Evolutionary conservation across 2,113 vertebrate species (phyloP), one percentile per base, ranked within the genome.

Genomic region (Amphilophus citrinellus): DNA sequence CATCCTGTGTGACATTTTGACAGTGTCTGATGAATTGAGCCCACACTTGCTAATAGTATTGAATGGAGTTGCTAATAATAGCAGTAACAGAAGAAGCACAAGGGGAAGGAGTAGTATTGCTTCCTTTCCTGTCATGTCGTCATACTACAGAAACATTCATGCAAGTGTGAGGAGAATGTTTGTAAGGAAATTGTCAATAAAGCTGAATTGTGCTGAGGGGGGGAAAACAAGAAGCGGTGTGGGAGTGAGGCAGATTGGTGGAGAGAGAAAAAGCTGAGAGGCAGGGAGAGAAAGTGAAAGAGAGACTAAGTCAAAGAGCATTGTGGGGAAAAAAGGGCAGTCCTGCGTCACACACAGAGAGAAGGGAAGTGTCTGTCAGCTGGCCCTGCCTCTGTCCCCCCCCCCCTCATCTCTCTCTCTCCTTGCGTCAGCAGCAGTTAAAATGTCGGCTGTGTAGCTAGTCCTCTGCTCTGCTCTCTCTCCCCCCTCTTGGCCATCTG

Each of bases 401-500:
- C 57, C 24, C 66, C 7, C 78, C 80, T 30, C 77, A 82, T 83
- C 83, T 75, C 80, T 80, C 80, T 80, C 84, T 59, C 88, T 94
- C 83, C 85, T 87, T 89, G 90, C 87, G 92, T 95, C 93, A 94
- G 88, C 91, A 88, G 93, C 89, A 91, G 93, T 94, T 95, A 94
- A 96, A 95, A 96, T 95, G 96, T 96, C 95, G 92, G 95, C 93
- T 89, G 89, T 94, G 91, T 91, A 94, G 92, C 92, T 93, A 24
- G 91, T 90, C 85, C 87, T 93, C 82, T 88, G 84, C 84, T 89
- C 92, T 80, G 82, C 87, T 89, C 79, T 92, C 81, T 84, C 80
- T 91, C 78, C 65, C 65, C 77, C 66, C 77, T 91, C 47, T 87
- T 73, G 73, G 85, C 86, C 90, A 91, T 93, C 84, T 90, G 88